Evolutionary conservation across 2,797 vertebrate genomes (phyloP), one percentile per base, ranked within the genome.

Genomic region (Sorex maritimensis): DNA sequence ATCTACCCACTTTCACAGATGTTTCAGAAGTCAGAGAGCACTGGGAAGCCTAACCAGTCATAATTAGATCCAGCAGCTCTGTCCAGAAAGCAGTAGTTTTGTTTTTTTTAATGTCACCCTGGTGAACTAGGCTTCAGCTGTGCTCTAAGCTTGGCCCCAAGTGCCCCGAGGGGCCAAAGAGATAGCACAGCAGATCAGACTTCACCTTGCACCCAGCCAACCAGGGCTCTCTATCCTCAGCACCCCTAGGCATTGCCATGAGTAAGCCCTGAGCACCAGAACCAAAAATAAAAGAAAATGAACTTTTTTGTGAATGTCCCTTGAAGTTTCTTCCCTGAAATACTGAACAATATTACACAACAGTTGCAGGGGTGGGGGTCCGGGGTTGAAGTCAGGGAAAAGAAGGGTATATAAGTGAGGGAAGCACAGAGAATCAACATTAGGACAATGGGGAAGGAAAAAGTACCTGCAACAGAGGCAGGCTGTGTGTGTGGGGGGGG

Each of bases 21-120:
- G 85, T 95, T 92, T 73, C 84, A 91, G 90, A 92, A 95, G 87
- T 92, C 87, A 83, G 44, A 79, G 84, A 95, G 74, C 96, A 84
- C 65, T 95, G 94, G 88, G 93, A 92, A 95, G 83, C 68, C 79
- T 90, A 88, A 89, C 52, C 21, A 95, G 79, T 85, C 75, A 86
- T 93, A 90, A 95, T 91, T 75, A 90, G 94, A 91, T 58, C 87
- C 91, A 93, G 61, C 23, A 95, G 52, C 67, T 72, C 69, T 94
- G 93, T 88, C 71, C 55, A 87, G 81, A 95, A 94, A 88, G 91
- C 81, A 92, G 30, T 79, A 4, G 41, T 44, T 44, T 44, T 34
- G 34, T 44, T 8, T 55, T 88, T 95, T 82, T 71, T 2, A 24
- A 84, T 84, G 83, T 93, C 82, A 95, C 63, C 86, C 68, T 58